Evolutionary conservation across 2,113 vertebrate genomes (phyloP).

Genomic region (Stigmatopora nigra): DNA sequence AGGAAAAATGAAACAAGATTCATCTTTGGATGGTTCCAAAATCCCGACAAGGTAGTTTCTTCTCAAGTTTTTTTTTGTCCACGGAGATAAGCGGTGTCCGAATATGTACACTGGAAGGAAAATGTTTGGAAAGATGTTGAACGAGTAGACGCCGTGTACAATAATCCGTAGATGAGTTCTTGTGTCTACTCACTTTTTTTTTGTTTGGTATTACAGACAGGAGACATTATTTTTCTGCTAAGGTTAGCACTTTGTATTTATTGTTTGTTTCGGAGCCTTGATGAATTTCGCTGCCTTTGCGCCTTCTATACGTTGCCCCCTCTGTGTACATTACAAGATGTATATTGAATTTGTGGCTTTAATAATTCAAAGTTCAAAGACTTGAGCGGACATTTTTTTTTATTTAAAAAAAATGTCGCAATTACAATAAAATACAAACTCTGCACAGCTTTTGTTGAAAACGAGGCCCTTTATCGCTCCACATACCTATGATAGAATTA

Average conservation of each 20-base stretch:
- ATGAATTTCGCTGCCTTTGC: conserved; percentile 82
- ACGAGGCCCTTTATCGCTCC: conserved; percentile 36
- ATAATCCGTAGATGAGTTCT: conserved; percentile 75
- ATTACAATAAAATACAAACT: conserved; percentile 81
- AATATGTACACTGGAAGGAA: not conserved
- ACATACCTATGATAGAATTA: conserved; percentile 37
- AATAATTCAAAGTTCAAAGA: conserved; percentile 68
- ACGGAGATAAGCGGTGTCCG: conserved; percentile 1
- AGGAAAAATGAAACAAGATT: conserved; percentile 18
- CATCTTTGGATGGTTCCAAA: conserved; percentile 70
- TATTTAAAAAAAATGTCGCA: conserved; percentile 67
- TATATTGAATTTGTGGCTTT: conserved; percentile 81
- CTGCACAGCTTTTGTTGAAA: conserved; percentile 87
- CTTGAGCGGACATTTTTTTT: conserved; percentile 71
- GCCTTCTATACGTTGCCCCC: conserved; percentile 78
- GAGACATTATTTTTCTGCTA: conserved; percentile 70
- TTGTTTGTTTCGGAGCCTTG: conserved; percentile 76
- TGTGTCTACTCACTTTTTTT: conserved; percentile 11
- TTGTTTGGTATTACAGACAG: conserved; percentile 37
- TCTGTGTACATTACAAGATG: conserved; percentile 75
- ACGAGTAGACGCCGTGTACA: conserved; percentile 75
- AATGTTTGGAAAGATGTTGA: conserved; percentile 69
- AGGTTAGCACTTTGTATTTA: conserved; percentile 94
- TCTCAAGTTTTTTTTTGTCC: not conserved
- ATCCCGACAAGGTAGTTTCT: not conserved